These are phyloP conservation scores for Garrulus glandarius DNA, from an alignment of 2,797 vertebrate species.

Conservation along the genomic window DNA sequence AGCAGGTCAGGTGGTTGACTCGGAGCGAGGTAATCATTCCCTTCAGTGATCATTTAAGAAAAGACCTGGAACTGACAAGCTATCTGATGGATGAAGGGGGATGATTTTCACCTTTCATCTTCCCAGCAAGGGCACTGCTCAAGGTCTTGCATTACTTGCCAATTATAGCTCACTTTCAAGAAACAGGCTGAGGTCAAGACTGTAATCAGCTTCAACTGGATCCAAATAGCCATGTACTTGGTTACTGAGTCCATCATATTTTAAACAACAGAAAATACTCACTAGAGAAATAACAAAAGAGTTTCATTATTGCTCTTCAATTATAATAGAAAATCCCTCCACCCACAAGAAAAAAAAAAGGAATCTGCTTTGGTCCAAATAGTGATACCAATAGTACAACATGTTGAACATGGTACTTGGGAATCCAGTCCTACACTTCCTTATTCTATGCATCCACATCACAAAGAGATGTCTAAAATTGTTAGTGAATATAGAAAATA, in stretches of 20 bases:
- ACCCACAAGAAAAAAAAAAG: not conserved
- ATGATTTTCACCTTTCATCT: not conserved
- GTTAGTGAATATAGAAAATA: not conserved
- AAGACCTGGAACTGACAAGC: not conserved
- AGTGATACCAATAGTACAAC: not conserved
- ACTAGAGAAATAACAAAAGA: not conserved
- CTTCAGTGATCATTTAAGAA: not conserved
- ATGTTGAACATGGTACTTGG: not conserved
- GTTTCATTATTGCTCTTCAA: not conserved
- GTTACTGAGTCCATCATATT: not conserved
- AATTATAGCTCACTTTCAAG: not conserved
- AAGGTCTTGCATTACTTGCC: not conserved
- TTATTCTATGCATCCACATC: not conserved
- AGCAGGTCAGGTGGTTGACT: not conserved
- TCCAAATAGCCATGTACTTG: not conserved
- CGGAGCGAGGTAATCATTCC: not conserved
- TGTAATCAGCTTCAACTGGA: not conserved
- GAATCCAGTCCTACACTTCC: not conserved
- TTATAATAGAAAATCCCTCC: not conserved
- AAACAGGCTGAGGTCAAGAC: not conserved
- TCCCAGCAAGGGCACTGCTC: not conserved
- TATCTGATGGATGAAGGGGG: not conserved
- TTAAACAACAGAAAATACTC: not conserved
- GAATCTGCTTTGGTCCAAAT: not conserved
- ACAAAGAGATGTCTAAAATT: not conserved